Evolutionary conservation across 2,888 invertebrate species (phyloP), one percentile per base, ranked within the genome.

Genomic region (Pimpla rufipes): DNA sequence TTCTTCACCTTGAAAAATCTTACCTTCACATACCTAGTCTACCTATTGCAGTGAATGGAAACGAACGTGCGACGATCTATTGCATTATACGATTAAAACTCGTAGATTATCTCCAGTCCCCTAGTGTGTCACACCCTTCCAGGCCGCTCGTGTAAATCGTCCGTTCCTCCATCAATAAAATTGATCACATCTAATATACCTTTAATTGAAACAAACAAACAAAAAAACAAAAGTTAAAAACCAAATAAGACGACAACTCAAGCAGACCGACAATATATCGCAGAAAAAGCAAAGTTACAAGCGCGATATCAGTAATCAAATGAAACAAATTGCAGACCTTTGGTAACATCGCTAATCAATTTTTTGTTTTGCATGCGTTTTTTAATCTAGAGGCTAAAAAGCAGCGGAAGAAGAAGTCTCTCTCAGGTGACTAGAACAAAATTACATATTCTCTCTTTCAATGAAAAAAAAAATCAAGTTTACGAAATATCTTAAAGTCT

Each of bases 361-460:
- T 92, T 92, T 91, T 93, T 90, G 89, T 93, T 91, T 93, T 93
- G 93, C 93, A 93, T 93, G 93, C 90, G 88, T 92, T 93, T 92
- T 93, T 92, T 91, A 92, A 90, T 92, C 90, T 91, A 98, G 98
- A 98, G 96, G 97, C 97, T 96, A 98, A 98, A 97, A 98, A 98
- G 96, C 97, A 97, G 95, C 96, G 97, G 96, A 97, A 97, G 96
- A 97, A 97, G 96, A 98, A 97, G 96, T 97, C 97, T 94, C 94
- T 97, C 94, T 95, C 97, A 95, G 97, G 97, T 97, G 97, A 97
- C 90, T 93, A 91, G 90, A 90, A 88, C 87, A 89, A 86, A 90
- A 87, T 88, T 85, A 81, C 77, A 85, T 85, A 83, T 62, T 62
- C 62, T 62, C 78, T 83, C 57, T 79, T 71, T 77, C 71, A 81